Evolutionary conservation across 2,113 vertebrate genomes (phyloP), one percentile per base, ranked within the genome.

Genomic region (Solenodon paradoxus): DNA sequence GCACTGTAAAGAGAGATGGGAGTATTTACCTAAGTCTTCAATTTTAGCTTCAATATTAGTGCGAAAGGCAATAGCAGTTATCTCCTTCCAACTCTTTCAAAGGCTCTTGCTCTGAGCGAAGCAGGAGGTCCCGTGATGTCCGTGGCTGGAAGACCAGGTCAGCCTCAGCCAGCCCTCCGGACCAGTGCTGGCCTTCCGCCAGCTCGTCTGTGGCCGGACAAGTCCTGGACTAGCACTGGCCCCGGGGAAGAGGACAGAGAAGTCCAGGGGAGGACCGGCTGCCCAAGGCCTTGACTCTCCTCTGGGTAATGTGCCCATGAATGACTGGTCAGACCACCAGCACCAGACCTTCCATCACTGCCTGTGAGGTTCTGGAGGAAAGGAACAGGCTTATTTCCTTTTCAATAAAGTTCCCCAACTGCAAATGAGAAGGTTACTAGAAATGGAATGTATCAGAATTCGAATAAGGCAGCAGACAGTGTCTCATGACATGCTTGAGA

Each of bases 351-450:
- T 79, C 32, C 74, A 12, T 68, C n/a, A 64, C 32, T 77, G 53
- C 38, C 51, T 51, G 57, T 35, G 47, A 94, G 30, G 16, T 53
- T 40, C 42, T 49, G 20, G 17, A 55, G 83, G 7, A 26, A 84
- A 88, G 42, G 38, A 40, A 40, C 38, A 57, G 45, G 19, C 16
- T 92, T 40, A 87, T 92, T 93, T 96, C 47, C 32, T 90, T 89
- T 88, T 75, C 40, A 8, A 79, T 30, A 15, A 88, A 82, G 32
- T 59, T 64, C 93, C 45, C 92, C 69, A 92, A 90, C 28, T 40
- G 6, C 22, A 74, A 89, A 86, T 87, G 61, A 57, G 77, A 86
- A 81, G 38, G 2, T 30, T 88, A 7, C 32, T 88, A 61, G 78
- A 42, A 81, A 42, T 55, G 53, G 19, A 51, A 84, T 64, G 12